phyloP scores from a whole-genome alignment of 2,113 vertebrate species.

The Laticauda colubrina region DNA sequence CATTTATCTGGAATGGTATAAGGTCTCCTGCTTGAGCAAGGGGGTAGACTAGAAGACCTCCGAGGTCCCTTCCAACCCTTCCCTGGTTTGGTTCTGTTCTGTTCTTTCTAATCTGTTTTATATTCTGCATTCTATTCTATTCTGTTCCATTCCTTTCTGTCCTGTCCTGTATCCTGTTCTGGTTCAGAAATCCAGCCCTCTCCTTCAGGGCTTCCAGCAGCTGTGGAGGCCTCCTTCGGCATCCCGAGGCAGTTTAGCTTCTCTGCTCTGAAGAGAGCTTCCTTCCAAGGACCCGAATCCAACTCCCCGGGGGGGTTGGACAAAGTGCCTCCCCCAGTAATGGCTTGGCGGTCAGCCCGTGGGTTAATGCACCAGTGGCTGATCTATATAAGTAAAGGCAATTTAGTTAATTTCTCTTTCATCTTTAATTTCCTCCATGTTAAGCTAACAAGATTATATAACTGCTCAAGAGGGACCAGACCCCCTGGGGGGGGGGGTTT shows the following conservation, averaged over 20 bases:
- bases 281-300: accelerated
- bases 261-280: neutral
- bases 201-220: neutral
- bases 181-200: accelerated
- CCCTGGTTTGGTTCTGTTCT: too few relatives aligned
- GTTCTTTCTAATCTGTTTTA: too few relatives aligned
- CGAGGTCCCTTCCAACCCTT: too few relatives aligned
- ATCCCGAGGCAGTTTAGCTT: neutral
- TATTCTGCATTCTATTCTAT: too few relatives aligned
- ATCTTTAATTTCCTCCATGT: conserved; percentile 49
- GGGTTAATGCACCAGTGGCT: neutral
- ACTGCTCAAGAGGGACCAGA: conserved; percentile 20
- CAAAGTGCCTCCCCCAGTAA: accelerated
- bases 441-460: conserved; percentile 42
- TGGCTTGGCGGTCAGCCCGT: accelerated
- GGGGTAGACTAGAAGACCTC: too few relatives aligned
- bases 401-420: conserved; percentile 31
- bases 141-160: too few relatives aligned
- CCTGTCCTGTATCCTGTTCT: neutral
- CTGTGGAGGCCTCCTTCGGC: neutral
- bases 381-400: conserved; percentile 2
- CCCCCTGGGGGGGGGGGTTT: neutral
- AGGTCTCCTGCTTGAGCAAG: too few relatives aligned
- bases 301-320: accelerated
- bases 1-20: too few relatives aligned